Conservation (phyloP, 2,113 vertebrate species). For the Bettongia penicillata region DNA sequence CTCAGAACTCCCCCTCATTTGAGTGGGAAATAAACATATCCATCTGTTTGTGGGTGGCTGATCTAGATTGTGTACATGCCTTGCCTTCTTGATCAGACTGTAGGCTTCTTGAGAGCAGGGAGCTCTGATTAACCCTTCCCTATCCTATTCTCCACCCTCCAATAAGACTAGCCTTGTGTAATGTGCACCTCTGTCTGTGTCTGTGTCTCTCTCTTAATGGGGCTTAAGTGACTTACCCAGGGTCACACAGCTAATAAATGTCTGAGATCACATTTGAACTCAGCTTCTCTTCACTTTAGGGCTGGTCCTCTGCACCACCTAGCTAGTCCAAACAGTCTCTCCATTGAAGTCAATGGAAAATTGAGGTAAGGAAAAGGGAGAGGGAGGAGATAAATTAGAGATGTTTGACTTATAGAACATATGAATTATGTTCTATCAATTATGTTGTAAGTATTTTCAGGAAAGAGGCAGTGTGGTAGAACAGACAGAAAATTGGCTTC, state of each 20-base stretch:
- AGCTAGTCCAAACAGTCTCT: background rate
- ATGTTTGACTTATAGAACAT: background rate
- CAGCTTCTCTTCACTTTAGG: background rate
- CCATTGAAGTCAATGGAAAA: background rate
- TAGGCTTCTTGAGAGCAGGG: background rate
- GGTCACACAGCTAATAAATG: background rate
- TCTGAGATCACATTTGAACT: background rate
- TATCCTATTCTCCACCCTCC: background rate
- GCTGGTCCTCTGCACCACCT: background rate
- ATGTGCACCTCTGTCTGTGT: too few species aligned
- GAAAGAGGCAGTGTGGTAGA: background rate
- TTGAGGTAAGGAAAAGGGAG: background rate
- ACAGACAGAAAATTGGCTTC: background rate
- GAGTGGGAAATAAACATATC: background rate
- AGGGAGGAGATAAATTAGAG: background rate
- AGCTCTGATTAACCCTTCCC: background rate
- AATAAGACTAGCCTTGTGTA: too few species aligned
- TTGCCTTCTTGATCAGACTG: background rate
- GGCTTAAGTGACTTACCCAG: background rate
- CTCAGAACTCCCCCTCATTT: slow-evolving; percentile 13
- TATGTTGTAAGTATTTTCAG: background rate
- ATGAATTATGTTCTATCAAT: background rate
- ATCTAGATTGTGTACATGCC: background rate
- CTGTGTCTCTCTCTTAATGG: too few species aligned
- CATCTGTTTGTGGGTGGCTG: background rate